Evolutionary conservation across 2,888 invertebrate species (phyloP), one percentile per base, ranked within the genome.

Genomic region (Ormyrus pomaceus): DNA sequence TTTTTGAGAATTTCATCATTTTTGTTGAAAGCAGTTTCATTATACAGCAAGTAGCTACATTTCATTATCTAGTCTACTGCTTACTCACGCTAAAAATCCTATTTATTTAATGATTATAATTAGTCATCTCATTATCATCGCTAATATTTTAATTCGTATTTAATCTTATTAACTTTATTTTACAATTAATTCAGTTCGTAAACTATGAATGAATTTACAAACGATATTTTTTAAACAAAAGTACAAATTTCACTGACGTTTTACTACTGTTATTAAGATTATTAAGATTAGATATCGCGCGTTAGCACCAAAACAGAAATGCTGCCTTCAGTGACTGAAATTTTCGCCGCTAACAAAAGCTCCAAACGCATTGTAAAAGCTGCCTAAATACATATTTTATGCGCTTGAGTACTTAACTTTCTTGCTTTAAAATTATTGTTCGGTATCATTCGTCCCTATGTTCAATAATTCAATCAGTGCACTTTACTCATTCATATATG

Each of bases 321-420:
- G 85, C 86, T 85, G 85, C 84, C 85, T 85, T 84, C 71, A 82
- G 71, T 81, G 68, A 76, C 75, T 78, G 66, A 78, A 76, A 70
- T 58, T n/a, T 34, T 71, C 8, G 53, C 74, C 51, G 62, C 69
- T 79, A 79, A 79, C 74, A 74, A 70, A 79, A 62, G 58, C 68
- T 74, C 68, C 73, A 13, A 55, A 34, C 34, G 53, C 72, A 62
- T 58, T 65, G 11, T 64, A 19, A 62, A 59, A 77, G 45, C 70
- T 11, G 19, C n/a, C 55, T 8, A 19, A 7, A 0, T 34, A 65
- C n/a, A 50, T 13, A 8, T 66, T 51, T 56, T 19, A 53, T 58
- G 62, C 34, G 79, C 79, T 70, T 74, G 11, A 62, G 45, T 74
- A 56, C 34, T 51, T 70, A 70, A 79, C 64, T 58, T 56, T 46